phyloP scores from a whole-genome alignment of 2,888 invertebrate species.

The Lydus trimaculatus region DNA sequence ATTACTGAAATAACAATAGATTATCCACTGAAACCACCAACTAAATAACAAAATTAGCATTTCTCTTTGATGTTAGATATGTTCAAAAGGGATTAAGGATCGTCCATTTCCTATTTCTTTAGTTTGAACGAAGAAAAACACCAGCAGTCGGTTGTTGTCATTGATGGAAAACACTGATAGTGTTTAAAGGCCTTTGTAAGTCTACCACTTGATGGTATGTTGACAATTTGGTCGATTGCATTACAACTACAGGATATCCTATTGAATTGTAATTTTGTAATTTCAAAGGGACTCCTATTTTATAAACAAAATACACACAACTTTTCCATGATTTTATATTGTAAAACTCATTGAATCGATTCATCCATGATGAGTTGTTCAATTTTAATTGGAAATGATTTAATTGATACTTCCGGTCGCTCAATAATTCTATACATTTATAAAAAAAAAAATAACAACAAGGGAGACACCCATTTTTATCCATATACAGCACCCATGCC shows the following conservation, averaged over 20 bases:
- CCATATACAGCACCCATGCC: constrained; percentile 28
- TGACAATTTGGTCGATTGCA: constrained; percentile 42
- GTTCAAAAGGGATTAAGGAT: constrained; percentile 17
- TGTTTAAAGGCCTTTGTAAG: constrained; percentile 49
- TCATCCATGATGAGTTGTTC: constrained; percentile 20
- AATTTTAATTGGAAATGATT: constrained; percentile 14
- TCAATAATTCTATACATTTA: constrained; percentile 19
- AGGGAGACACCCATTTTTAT: constrained; percentile 14
- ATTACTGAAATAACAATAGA: constrained; percentile 27
- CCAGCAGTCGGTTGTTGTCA: constrained; percentile 24
- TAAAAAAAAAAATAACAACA: constrained; percentile 18
- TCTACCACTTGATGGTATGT: constrained; percentile 41
- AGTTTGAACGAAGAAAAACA: constrained; percentile 37
- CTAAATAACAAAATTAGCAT: constrained; percentile 48
- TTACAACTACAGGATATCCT: constrained; percentile 44
- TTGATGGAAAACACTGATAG: constrained; percentile 43
- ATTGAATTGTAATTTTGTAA: constrained; percentile 32
- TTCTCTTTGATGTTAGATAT: constrained; percentile 41
- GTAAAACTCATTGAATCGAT: too few species aligned
- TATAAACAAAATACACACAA: constrained; percentile 14
- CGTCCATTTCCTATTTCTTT: constrained; percentile 27
- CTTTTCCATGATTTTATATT: not conserved
- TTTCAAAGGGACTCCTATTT: constrained; percentile 40
- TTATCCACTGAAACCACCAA: constrained; percentile 32
- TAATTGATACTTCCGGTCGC: constrained; percentile 19